Base-by-base conservation (phyloP, 1,140 invertebrate species). In the Solen grandis region DNA sequence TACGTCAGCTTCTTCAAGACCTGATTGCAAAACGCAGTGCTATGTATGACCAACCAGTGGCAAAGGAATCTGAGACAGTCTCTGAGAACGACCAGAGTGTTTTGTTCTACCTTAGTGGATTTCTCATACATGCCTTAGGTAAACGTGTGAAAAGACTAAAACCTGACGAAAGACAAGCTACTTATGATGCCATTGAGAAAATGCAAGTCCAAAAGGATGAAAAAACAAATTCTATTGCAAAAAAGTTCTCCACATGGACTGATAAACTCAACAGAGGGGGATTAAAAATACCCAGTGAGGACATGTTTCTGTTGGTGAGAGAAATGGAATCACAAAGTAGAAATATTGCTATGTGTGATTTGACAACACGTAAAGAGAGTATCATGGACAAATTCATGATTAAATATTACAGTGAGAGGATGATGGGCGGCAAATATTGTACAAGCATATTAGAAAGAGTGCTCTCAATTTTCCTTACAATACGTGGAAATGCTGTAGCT, bases 231-330 rank as follows among this genome's bases (percentile, higher is more conserved):
- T 25, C 65, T 25, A 52, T 68, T 50, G 27, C 31, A 22, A 50
- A 1, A n/a, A 68, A 68, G 22, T 68, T 27, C 19, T 52, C 65
- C 22, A 35, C 50, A 68, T 68, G 65, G 65, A 68, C 65, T 25
- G n/a, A 25, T 13, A 2, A 68, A 50, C 13, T 50, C 16, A 68
- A 68, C 33, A n/a, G 41, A 13, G 65, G 65, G 50, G 65, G 65
- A 2, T 25, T 68, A 25, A 68, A 68, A 14, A 27, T 68, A 50
- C 65, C 65, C 1, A 52, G 41, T 8, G 65, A 68, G 25, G 31
- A 22, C 19, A 52, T 50, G 25, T 68, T 68, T 25, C 41, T 68
- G 8, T 29, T 68, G 0, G 35, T 68, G 13, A 29, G 38, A n/a
- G 2, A 46, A 46, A 50, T 38, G 25, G 65, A 68, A 68, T 3